phyloP scores from a whole-genome alignment of 2,113 vertebrate species.

The Nothobranchius furzeri region DNA sequence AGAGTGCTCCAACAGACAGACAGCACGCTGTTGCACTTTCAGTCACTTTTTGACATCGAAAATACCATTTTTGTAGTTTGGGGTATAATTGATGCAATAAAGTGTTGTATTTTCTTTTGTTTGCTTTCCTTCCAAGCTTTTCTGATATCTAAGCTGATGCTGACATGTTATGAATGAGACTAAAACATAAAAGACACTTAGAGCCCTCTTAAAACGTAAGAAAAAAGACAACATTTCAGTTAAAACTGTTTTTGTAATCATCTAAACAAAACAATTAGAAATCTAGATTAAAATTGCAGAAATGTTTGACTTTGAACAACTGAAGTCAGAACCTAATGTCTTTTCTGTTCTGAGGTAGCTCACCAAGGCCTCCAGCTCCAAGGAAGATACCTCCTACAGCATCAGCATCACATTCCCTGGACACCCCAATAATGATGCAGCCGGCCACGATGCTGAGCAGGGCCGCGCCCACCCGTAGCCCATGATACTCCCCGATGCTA shows the following conservation, averaged over 20 bases:
- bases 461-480: constrained; percentile 84
- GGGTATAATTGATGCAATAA: no score
- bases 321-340: not conserved
- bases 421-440: constrained; percentile 87
- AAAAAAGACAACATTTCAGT: no score
- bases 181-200: no score
- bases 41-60: not conserved
- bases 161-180: no score
- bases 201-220: no score
- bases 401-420: constrained; percentile 84
- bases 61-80: not conserved
- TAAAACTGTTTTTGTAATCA: no score
- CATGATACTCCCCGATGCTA: constrained; percentile 83
- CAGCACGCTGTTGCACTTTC: not conserved
- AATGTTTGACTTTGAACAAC: no score
- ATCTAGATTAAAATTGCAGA: no score
- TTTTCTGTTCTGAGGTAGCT: constrained; percentile 8
- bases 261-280: no score
- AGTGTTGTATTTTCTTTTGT: no score
- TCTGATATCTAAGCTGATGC: no score
- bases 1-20: not conserved
- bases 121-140: no score
- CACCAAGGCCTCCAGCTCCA: constrained; percentile 85
- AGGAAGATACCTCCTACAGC: constrained; percentile 86
- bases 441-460: constrained; percentile 84